phyloP scores from a whole-genome alignment of 1,140 invertebrate genomes.

The Cydia pomonella region DNA sequence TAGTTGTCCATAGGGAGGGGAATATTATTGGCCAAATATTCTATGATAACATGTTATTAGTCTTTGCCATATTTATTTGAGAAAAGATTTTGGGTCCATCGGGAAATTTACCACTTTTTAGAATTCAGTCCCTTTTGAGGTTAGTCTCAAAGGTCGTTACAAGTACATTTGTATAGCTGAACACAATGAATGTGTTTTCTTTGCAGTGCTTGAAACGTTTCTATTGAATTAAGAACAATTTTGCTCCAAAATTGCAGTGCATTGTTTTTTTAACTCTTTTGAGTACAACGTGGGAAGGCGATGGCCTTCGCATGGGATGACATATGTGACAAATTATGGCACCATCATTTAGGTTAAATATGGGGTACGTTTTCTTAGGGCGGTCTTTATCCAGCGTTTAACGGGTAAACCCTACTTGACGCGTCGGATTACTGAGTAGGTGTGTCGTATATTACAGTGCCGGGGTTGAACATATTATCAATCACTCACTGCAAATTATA shows the following conservation, averaged over 20 bases:
- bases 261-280: slow-evolving; percentile 10
- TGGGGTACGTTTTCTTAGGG: slow-evolving; percentile 2
- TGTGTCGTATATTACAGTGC: neutral
- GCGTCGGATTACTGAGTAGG: neutral
- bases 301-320: neutral
- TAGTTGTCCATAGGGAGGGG: slow-evolving; percentile 7
- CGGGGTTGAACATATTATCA: slow-evolving; percentile 13
- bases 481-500: slow-evolving; percentile 28
- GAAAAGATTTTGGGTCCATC: neutral
- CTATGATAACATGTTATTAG: neutral
- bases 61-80: neutral
- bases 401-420: slow-evolving; percentile 7
- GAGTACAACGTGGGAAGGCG: slow-evolving; percentile 7
- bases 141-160: neutral
- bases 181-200: neutral
- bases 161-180: neutral
- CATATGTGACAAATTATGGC: neutral
- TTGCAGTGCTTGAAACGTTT: neutral
- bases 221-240: slow-evolving; percentile 11
- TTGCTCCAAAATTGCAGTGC: neutral
- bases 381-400: neutral
- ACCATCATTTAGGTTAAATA: neutral
- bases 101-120: neutral
- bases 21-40: neutral
- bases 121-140: neutral